These are phyloP conservation scores for Lutraria lutraria DNA, from an alignment of 2,888 invertebrate genomes.

Conservation along the genomic window DNA sequence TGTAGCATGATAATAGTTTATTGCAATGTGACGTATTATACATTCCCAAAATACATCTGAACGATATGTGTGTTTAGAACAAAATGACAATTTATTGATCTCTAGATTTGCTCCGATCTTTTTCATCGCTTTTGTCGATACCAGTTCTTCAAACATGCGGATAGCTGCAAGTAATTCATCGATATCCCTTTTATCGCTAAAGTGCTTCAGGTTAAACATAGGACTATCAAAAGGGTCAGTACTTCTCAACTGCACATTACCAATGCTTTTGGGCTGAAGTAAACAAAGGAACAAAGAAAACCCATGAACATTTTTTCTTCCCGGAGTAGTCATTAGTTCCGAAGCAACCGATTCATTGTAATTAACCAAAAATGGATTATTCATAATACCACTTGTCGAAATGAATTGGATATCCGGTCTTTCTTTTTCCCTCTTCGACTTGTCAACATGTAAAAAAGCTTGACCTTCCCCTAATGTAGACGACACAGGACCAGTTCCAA, in stretches of 20 bases:
- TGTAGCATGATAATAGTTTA: not conserved
- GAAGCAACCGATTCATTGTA: constrained; percentile 26
- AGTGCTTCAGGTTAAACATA: not conserved
- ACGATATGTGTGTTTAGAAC: not conserved
- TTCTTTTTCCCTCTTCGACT: not conserved
- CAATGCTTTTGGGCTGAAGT: constrained; percentile 21
- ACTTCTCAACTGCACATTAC: not conserved
- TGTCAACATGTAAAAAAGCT: constrained; percentile 34
- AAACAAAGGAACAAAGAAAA: not conserved
- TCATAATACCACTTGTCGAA: not conserved
- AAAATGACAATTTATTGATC: constrained; percentile 14
- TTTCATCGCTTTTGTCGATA: constrained; percentile 3
- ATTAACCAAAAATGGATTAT: not conserved
- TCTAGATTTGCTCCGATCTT: not conserved
- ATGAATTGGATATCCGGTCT: constrained; percentile 6
- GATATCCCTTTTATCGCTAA: not conserved
- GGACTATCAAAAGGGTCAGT: constrained; percentile 16
- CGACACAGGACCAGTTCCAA: constrained; percentile 27
- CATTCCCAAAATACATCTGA: constrained; percentile 3
- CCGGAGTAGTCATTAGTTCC: not conserved
- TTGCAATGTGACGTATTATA: constrained; percentile 9
- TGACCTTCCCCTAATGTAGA: not conserved
- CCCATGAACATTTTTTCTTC: not conserved
- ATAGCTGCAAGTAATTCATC: not conserved
- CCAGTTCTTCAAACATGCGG: constrained; percentile 2